Evolutionary conservation across 2,888 invertebrate species (phyloP).

Genomic region (Eupithecia inturbata): DNA sequence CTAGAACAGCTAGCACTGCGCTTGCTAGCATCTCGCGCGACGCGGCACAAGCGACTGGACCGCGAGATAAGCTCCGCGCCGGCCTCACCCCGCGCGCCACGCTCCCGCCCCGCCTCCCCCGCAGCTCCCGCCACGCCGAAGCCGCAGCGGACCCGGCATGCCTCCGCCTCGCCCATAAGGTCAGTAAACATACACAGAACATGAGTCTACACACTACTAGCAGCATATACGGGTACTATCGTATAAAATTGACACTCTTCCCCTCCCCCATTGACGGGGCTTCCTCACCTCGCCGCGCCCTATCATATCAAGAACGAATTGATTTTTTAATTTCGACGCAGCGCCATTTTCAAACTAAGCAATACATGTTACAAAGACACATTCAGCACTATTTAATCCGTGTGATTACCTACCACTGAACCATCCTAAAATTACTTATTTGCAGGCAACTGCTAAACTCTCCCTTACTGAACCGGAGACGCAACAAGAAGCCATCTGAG

Average conservation of each 20-base stretch:
- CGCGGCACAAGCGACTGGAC: conserved; percentile 46
- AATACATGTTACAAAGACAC: too few relatives aligned
- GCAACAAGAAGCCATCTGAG: conserved; percentile 90
- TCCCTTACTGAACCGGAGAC: conserved; percentile 90
- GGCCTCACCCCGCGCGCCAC: conserved; percentile 86
- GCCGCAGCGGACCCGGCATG: conserved; percentile 86
- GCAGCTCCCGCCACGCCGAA: conserved; percentile 77
- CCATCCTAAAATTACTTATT: background rate
- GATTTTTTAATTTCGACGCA: background rate
- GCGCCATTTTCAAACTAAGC: background rate
- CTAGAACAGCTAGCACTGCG: conserved; percentile 76
- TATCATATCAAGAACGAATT: too few relatives aligned
- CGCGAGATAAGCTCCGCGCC: conserved; percentile 75
- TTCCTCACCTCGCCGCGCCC: too few relatives aligned
- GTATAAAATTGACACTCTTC: too few relatives aligned
- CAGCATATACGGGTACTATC: too few relatives aligned
- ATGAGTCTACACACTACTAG: too few relatives aligned
- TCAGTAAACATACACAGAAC: background rate
- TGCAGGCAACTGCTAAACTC: conserved; percentile 91
- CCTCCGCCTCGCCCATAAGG: conserved; percentile 91
- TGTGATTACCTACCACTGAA: too few relatives aligned
- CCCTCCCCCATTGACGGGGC: too few relatives aligned
- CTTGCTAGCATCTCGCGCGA: conserved; percentile 67
- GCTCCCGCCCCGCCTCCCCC: conserved; percentile 91
- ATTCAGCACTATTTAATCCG: too few relatives aligned